These are phyloP conservation scores for Pocillopora grandis DNA, from an alignment of 92 coral and sea anemone genomes.

Conservation along the genomic window DNA sequence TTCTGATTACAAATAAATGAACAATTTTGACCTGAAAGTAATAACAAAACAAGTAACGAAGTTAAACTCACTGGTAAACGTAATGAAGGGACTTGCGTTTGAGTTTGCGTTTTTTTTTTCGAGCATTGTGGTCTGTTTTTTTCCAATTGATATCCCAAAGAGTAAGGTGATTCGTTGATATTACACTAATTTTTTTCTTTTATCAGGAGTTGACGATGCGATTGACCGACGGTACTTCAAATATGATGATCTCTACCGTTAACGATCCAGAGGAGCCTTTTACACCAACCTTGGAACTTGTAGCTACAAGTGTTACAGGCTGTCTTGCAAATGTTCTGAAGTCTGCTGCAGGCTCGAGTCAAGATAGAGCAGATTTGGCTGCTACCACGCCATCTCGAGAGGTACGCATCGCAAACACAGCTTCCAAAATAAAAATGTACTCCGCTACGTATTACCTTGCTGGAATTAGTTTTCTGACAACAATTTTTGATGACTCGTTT, in stretches of 20 bases:
- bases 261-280: constrained; percentile 31
- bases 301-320: constrained; percentile 14
- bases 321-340: constrained; percentile 25
- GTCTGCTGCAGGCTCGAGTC: constrained; percentile 8
- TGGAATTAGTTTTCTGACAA: too few relatives aligned
- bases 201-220: not conserved
- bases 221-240: constrained; percentile 6
- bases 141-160: too few relatives aligned
- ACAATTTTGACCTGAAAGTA: too few relatives aligned
- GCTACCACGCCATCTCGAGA: not conserved
- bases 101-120: too few relatives aligned
- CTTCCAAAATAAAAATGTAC: not conserved
- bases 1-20: too few relatives aligned
- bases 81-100: too few relatives aligned
- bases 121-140: too few relatives aligned
- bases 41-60: too few relatives aligned
- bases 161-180: too few relatives aligned
- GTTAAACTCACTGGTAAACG: too few relatives aligned
- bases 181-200: not conserved
- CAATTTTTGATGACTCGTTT: too few relatives aligned
- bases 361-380: not conserved
- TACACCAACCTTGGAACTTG: not conserved
- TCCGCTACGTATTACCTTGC: too few relatives aligned
- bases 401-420: not conserved
- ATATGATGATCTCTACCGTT: not conserved